phyloP scores from a whole-genome alignment of 2,888 invertebrate genomes.

The Alsophila aescularia region DNA sequence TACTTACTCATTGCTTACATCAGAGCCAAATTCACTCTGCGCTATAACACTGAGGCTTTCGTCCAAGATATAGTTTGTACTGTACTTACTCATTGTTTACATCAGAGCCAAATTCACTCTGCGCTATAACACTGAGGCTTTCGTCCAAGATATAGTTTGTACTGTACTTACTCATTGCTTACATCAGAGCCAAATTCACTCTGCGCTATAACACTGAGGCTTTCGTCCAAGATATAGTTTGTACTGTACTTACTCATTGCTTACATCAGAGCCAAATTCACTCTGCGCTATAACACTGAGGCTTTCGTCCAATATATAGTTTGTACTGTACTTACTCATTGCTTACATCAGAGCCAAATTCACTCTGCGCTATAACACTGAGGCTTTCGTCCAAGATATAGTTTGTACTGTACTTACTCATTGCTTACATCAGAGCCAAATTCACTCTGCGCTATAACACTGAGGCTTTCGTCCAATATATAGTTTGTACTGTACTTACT shows the following conservation, averaged over 20 bases:
- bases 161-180: constrained; percentile 84
- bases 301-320: constrained; percentile 77
- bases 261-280: constrained; percentile 84
- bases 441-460: constrained; percentile 75
- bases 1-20: constrained; percentile 87
- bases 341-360: constrained; percentile 85
- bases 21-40: constrained; percentile 83
- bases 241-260: constrained; percentile 84
- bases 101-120: constrained; percentile 84
- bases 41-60: constrained; percentile 71
- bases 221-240: constrained; percentile 77
- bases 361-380: constrained; percentile 73
- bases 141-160: constrained; percentile 80
- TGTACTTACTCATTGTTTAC: constrained; percentile 85
- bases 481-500: constrained; percentile 84
- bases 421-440: constrained; percentile 85
- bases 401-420: constrained; percentile 83
- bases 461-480: constrained; percentile 74
- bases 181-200: constrained; percentile 85
- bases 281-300: constrained; percentile 76
- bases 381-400: constrained; percentile 79
- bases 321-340: constrained; percentile 84
- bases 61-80: constrained; percentile 79
- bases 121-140: constrained; percentile 71
- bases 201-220: constrained; percentile 74